phyloP scores from a whole-genome alignment of 2,888 invertebrate genomes.

The Drosophila birchii region DNA sequence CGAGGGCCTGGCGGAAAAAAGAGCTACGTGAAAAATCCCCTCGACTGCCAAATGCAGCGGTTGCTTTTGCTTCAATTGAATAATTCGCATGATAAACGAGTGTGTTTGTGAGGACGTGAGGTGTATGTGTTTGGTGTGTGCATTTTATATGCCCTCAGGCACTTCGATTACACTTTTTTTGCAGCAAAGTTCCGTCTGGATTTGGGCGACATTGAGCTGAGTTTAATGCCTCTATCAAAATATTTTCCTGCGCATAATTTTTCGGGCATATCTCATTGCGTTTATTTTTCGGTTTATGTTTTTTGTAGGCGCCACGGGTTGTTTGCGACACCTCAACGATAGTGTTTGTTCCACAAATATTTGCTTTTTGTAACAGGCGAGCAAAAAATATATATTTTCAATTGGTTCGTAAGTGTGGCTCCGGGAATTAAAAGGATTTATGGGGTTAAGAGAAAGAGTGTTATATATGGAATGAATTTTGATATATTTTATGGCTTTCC shows the following conservation, averaged over 20 bases:
- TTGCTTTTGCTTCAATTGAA: conserved; percentile 70
- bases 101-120: conserved; percentile 27
- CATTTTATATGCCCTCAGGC: conserved; percentile 61
- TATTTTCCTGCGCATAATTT: conserved; percentile 43
- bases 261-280: conserved; percentile 16
- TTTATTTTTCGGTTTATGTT: conserved; percentile 27
- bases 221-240: conserved; percentile 38
- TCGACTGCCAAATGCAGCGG: conserved; percentile 68
- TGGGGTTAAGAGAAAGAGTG: not conserved
- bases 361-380: conserved; percentile 16
- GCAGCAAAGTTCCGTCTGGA: conserved; percentile 8
- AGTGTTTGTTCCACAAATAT: conserved; percentile 32
- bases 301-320: conserved; percentile 24
- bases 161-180: conserved; percentile 51
- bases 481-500: not conserved
- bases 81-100: conserved; percentile 61
- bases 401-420: not conserved
- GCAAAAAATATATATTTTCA: conserved; percentile 3
- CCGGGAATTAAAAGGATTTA: not conserved
- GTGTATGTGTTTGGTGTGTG: conserved; percentile 36
- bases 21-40: conserved; percentile 57
- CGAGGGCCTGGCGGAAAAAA: conserved; percentile 23
- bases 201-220: conserved; percentile 30
- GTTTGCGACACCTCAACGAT: conserved; percentile 44
- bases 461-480: not conserved